Evolutionary conservation across 2,797 vertebrate species (phyloP).

Genomic region (Parauchenoglanis punctatus): DNA sequence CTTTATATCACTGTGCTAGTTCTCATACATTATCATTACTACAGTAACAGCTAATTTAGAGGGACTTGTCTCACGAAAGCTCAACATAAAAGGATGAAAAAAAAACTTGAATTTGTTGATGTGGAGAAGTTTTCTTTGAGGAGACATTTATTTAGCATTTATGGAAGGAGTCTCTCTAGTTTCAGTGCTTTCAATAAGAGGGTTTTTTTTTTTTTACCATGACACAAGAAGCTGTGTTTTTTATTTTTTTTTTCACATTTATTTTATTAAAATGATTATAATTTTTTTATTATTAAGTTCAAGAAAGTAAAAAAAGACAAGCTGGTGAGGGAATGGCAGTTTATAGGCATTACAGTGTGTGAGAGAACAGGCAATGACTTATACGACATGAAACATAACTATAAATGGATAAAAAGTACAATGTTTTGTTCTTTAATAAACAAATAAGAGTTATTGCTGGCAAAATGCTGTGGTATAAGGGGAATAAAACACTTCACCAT

Average conservation of each 20-base stretch:
- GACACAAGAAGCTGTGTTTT: background rate
- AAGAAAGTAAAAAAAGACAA: background rate
- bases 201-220: too few species aligned
- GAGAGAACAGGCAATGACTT: background rate
- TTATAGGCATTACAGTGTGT: background rate
- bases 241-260: too few species aligned
- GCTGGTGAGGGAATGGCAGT: background rate
- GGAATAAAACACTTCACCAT: background rate
- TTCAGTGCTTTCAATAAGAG: background rate
- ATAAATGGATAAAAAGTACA: background rate
- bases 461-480: background rate
- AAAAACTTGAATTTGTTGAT: background rate
- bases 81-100: background rate
- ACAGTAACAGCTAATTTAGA: background rate
- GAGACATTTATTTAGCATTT: background rate
- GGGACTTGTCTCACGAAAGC: background rate
- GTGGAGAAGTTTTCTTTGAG: background rate
- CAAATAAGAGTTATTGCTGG: background rate
- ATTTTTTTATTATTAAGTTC: background rate
- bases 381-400: background rate
- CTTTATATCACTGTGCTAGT: background rate
- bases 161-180: background rate
- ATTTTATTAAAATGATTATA: too few species aligned
- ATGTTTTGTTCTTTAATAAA: background rate
- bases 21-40: background rate